A percentile compares a stretch with the other conserved stretches of the same genome.
These are phyloP conservation scores for Pseudomyrmex dendroicus DNA, from an alignment of 1,140 invertebrate genomes.

Conservation along the genomic window DNA sequence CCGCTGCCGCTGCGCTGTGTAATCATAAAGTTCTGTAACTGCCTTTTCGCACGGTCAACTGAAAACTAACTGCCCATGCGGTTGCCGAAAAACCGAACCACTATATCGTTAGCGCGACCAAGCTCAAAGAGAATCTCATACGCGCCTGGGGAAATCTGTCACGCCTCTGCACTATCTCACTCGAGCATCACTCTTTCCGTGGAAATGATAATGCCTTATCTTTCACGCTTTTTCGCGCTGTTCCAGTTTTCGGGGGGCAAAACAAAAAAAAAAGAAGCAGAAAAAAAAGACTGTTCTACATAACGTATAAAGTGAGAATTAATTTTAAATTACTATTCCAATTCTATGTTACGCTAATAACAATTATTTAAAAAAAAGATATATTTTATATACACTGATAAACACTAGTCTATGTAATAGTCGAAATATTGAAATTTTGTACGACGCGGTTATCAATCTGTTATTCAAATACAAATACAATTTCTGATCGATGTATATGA, in stretches of 20 bases:
- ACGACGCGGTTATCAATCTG: not conserved
- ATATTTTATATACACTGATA: no score
- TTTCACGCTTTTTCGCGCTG: not conserved
- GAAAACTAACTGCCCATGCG: conserved; percentile 31
- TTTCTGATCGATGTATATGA: not conserved
- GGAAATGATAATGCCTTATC: not conserved
- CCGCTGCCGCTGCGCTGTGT: conserved; percentile 27
- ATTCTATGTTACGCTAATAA: no score
- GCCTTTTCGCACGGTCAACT: conserved; percentile 56
- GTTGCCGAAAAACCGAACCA: conserved; percentile 52
- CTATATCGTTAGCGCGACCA: conserved; percentile 31
- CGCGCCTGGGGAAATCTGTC: conserved; percentile 19
- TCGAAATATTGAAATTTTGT: conserved; percentile 11
- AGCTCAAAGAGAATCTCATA: conserved; percentile 34
- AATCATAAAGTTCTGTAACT: conserved; percentile 63
- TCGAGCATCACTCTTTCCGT: conserved; percentile 12
- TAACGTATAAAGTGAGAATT: no score
- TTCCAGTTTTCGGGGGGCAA: not conserved
- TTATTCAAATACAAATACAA: conserved; percentile 13
- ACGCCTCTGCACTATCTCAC: not conserved
- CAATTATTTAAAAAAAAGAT: no score
- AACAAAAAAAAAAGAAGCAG: not conserved
- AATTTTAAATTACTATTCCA: no score
- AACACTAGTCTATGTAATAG: not conserved
- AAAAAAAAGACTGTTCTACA: not conserved